Percentiles rank a stretch among this genome's conserved stretches.
These are phyloP conservation scores for Amiota communis DNA, from an alignment of 2,888 invertebrate genomes.

Conservation along the genomic window DNA sequence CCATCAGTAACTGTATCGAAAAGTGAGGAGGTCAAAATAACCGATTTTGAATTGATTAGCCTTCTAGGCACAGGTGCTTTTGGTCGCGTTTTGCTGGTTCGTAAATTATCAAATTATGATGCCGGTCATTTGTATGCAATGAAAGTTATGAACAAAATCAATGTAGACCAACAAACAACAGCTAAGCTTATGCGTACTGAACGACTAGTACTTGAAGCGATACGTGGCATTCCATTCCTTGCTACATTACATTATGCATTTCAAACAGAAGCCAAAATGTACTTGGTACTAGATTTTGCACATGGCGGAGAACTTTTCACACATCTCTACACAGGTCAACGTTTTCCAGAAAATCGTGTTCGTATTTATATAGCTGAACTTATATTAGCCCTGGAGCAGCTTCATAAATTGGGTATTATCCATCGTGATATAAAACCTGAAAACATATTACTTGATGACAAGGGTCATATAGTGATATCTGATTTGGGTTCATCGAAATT, in stretches of 20 bases:
- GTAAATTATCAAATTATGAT: conserved; percentile 90
- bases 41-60: conserved; percentile 95
- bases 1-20: no score
- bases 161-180: conserved; percentile 94
- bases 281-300: conserved; percentile 97
- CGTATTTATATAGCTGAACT: conserved; percentile 96
- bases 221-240: conserved; percentile 94
- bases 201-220: conserved; percentile 95
- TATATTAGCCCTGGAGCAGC: conserved; percentile 93
- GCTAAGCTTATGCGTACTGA: conserved; percentile 98
- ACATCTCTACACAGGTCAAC: conserved; percentile 94
- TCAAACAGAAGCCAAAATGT: conserved; percentile 96
- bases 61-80: conserved; percentile 98
- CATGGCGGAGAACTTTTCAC: conserved; percentile 98
- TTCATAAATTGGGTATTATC: conserved; percentile 97
- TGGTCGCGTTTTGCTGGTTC: conserved; percentile 95
- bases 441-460: conserved; percentile 94
- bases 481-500: conserved; percentile 99
- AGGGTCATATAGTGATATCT: conserved; percentile 96
- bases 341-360: conserved; percentile 92
- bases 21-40: no score
- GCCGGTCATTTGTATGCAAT: conserved; percentile 94
- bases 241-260: conserved; percentile 98
- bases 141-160: conserved; percentile 97
- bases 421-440: conserved; percentile 98